phyloP scores from a whole-genome alignment of 2,113 vertebrate species.

The Cervus canadensis region DNA sequence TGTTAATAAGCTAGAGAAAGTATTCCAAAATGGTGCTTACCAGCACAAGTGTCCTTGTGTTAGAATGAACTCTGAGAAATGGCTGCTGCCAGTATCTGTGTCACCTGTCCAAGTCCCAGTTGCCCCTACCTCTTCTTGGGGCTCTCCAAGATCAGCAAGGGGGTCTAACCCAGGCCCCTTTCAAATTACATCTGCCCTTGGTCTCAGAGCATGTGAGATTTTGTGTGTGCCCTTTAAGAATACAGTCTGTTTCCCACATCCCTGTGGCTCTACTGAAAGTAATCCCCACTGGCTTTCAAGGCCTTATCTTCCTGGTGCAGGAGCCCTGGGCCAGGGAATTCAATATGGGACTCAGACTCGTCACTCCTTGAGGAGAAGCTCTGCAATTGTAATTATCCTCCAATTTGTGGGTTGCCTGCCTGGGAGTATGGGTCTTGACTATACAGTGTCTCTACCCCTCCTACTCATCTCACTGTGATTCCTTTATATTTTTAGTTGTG shows the following conservation, averaged over 20 bases:
- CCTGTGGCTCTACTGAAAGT: background rate
- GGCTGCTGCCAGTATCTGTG: background rate
- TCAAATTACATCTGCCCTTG: background rate
- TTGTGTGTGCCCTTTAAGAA: background rate
- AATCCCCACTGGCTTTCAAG: background rate
- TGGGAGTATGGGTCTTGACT: background rate
- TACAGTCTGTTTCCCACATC: background rate
- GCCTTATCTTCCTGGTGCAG: background rate
- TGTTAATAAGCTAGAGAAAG: background rate
- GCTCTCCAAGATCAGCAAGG: background rate
- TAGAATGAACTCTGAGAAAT: background rate
- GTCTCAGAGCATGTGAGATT: background rate
- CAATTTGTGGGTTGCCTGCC: background rate
- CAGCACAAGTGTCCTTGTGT: background rate
- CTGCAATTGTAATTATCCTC: background rate
- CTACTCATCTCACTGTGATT: background rate
- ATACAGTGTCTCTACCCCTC: background rate
- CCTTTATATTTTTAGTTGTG: background rate
- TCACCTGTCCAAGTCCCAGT: background rate
- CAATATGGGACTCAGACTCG: background rate
- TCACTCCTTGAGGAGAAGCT: background rate
- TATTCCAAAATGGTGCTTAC: background rate
- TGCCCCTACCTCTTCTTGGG: background rate
- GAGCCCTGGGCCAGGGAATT: background rate
- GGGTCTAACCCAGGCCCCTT: background rate